Evolutionary conservation across 2,888 invertebrate genomes (phyloP).

Genomic region (Tenthredo amoena): DNA sequence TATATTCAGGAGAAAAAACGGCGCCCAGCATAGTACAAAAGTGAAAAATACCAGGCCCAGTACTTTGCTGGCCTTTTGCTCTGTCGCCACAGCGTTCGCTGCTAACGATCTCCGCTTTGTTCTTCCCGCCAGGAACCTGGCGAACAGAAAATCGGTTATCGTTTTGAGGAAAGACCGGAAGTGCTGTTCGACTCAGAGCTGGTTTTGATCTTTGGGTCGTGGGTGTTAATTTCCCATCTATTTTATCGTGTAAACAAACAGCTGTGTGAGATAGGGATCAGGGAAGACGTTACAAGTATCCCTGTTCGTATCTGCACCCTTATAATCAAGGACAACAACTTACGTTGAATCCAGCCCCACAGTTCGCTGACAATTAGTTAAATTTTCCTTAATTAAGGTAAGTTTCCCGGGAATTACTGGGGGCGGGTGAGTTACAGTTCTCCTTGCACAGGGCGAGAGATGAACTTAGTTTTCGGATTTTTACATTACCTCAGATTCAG

Average conservation of each 20-base stretch:
- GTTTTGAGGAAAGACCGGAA: not conserved
- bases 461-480: not conserved
- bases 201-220: not conserved
- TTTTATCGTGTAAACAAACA: not conserved
- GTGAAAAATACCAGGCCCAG: constrained; percentile 95
- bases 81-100: constrained; percentile 91
- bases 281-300: not conserved
- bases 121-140: constrained; percentile 85
- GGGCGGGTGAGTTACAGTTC: not conserved
- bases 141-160: not conserved
- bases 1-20: constrained; percentile 94
- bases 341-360: not conserved
- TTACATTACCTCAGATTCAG: constrained; percentile 80
- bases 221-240: not conserved
- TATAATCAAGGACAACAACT: not conserved
- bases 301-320: not conserved
- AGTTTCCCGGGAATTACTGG: not conserved
- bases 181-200: not conserved
- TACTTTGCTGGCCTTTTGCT: constrained; percentile 97
- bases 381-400: constrained; percentile 4
- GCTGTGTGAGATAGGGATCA: not conserved
- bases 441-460: not conserved
- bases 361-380: constrained; percentile 10
- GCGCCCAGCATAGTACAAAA: constrained; percentile 96
- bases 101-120: constrained; percentile 86